Base-by-base conservation (phyloP, 2,888 invertebrate genomes). In the Lithophane ornitopus region DNA sequence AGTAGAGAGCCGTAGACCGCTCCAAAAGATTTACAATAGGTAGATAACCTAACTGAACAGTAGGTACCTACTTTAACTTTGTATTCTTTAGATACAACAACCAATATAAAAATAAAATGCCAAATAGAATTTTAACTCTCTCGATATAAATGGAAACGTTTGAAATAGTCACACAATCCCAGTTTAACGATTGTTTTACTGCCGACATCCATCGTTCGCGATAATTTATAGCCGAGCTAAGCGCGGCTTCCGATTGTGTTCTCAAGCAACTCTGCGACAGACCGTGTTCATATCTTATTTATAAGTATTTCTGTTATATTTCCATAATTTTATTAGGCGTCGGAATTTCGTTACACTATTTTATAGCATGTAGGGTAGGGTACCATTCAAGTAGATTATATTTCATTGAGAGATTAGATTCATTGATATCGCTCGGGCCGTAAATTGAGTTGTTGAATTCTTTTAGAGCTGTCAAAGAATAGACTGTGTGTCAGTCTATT, bases 111-210 rank as follows among this genome's bases (percentile, higher is more conserved):
- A 56, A 65, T 69, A 82, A 59, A 74, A 73, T 65, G 54, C 68
- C 26, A 70, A 83, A 81, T 59, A 79, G 66, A 81, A 73, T 73
- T 62, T 67, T 52, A 76, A 76, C 61, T 74, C 28, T 56, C 46
- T 26, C 54, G 59, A 68, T 80, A 74, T 81, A 87, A 81, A 84
- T 82, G 77, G 74, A 78, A 79, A 77, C n/a, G 56, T 80, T 84
- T 76, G 67, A 80, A 85, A 82, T 80, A 81, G 88, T 86, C 87
- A 89, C 90, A 91, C 92, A 93, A 94, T 93, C 92, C 91, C 80
- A 84, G 84, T 93, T 94, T 94, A 93, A 94, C 93, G 94, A 93
- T 93, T 91, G 91, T 94, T 95, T 93, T 93, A 95, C 91, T 89
- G 89, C 89, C 88, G 86, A 82, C 89, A 89, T 89, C 90, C 92